A percentile compares a stretch with the other conserved stretches of the same genome.
phyloP scores from a whole-genome alignment of 2,113 vertebrate genomes.

The Sclerurus mexicanus region DNA sequence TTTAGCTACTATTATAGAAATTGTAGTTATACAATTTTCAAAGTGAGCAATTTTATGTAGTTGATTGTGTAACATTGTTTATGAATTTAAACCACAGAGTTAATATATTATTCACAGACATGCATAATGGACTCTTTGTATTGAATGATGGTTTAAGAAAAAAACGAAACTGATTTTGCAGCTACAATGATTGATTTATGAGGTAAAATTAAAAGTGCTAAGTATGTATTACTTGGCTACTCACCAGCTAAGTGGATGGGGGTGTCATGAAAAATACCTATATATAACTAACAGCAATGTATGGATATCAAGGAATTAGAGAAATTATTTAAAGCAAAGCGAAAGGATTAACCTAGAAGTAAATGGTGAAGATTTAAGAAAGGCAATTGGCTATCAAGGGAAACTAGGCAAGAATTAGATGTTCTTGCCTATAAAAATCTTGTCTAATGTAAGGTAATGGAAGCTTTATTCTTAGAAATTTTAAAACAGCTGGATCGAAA shows the following conservation, averaged over 20 bases:
- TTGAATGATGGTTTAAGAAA: constrained; percentile 7
- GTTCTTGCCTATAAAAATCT: not conserved
- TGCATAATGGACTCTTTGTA: not conserved
- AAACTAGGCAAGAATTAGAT: constrained; percentile 19
- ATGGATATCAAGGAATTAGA: not conserved
- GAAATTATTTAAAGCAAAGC: not conserved
- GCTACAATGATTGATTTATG: constrained; percentile 19
- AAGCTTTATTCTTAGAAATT: constrained; percentile 13
- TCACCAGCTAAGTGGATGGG: not conserved
- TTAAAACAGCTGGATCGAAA: constrained; percentile 8
- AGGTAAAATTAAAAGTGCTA: constrained; percentile 24
- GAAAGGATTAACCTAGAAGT: not conserved
- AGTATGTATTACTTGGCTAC: constrained; percentile 4
- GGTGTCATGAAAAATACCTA: not conserved
- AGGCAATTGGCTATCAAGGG: not conserved
- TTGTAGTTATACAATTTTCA: not conserved
- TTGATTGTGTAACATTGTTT: constrained; percentile 17
- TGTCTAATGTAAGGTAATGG: not conserved
- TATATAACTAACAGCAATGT: not conserved
- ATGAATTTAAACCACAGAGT: constrained; percentile 20
- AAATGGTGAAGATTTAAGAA: constrained; percentile 25
- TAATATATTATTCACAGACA: constrained; percentile 5
- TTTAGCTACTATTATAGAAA: not conserved
- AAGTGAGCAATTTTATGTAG: constrained; percentile 16
- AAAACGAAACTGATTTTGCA: constrained; percentile 1